Percentiles rank a stretch among this genome's conserved stretches.
These are phyloP conservation scores for Poecile montanus DNA, from an alignment of 2,797 vertebrate species.

Conservation along the genomic window DNA sequence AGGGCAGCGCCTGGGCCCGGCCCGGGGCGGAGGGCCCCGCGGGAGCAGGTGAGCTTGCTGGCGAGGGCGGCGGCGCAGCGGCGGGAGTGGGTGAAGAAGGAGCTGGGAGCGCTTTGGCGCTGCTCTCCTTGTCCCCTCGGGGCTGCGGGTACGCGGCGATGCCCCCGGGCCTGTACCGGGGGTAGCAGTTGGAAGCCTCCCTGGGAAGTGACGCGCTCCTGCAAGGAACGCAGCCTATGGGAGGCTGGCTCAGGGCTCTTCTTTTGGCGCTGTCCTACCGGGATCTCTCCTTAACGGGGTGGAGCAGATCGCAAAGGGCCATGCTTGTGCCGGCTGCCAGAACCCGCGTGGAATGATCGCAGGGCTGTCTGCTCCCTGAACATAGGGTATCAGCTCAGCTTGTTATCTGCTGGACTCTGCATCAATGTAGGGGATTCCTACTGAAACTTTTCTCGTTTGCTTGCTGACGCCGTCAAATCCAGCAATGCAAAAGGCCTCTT, in stretches of 20 bases:
- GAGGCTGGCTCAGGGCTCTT: background rate
- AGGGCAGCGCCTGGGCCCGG: background rate
- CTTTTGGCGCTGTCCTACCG: rapidly evolving
- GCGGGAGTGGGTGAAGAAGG: rapidly evolving
- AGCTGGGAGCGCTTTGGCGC: rapidly evolving
- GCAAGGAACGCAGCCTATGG: rapidly evolving
- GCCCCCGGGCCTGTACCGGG: rapidly evolving
- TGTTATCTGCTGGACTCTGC: too few species aligned
- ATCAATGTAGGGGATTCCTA: rapidly evolving
- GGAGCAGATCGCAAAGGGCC: background rate
- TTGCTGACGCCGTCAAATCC: background rate
- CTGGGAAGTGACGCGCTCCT: background rate
- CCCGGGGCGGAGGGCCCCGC: rapidly evolving
- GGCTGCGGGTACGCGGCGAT: rapidly evolving
- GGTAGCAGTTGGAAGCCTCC: rapidly evolving
- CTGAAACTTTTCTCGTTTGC: background rate
- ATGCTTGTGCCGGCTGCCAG: background rate
- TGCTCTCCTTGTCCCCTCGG: rapidly evolving
- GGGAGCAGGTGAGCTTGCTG: rapidly evolving
- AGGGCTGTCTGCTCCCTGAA: background rate
- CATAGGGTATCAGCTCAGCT: rapidly evolving
- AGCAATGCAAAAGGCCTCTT: background rate
- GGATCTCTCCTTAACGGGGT: background rate
- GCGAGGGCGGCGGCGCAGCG: background rate
- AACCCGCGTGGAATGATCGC: background rate